Base-by-base conservation (phyloP, 2,888 invertebrate genomes). In the Ophion ellenae region DNA sequence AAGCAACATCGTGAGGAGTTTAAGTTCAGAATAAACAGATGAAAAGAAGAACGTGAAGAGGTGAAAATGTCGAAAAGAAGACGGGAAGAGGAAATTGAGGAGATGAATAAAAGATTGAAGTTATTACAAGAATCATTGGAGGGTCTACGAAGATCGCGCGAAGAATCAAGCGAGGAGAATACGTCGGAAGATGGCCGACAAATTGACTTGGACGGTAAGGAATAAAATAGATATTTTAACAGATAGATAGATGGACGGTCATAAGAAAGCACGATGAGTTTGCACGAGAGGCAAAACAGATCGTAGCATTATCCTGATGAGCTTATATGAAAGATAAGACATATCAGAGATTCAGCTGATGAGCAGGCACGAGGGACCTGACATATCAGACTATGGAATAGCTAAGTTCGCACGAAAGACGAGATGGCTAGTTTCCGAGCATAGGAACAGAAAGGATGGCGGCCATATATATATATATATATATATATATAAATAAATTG, bases 341-440 rank as follows among this genome's bases (percentile, higher is more conserved):
- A 78, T 9, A 70, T 78, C 78, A 78, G 61, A 70, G 78, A 78
- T 70, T 45, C n/a, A 2, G 78, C 78, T 61, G 78, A 78, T 70
- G 70, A 70, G 78, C 32, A 0, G 59, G 61, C 24, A 70, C 78
- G 77, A 11, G 61, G 59, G 61, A 78, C 69, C 70, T 6, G n/a
- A 61, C 78, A 61, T n/a, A n/a, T n/a, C n/a, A 2, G 6, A 36
- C 36, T 4, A 36, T 6, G 6, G 6, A 36, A 2, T 36, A 36
- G 36, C 5, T 36, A 36, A 6, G 6, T 36, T 2, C 5, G 36
- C 36, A 36, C 5, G 36, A 4, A 2, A 2, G 2, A 36, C 1
- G 36, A 2, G n/a, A n/a, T n/a, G n/a, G n/a, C n/a, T n/a, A n/a
- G n/a, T n/a, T n/a, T n/a, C n/a, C n/a, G n/a, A n/a, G n/a, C n/a